Base-by-base conservation (phyloP, 2,113 vertebrate genomes). In the Ondatra zibethicus region DNA sequence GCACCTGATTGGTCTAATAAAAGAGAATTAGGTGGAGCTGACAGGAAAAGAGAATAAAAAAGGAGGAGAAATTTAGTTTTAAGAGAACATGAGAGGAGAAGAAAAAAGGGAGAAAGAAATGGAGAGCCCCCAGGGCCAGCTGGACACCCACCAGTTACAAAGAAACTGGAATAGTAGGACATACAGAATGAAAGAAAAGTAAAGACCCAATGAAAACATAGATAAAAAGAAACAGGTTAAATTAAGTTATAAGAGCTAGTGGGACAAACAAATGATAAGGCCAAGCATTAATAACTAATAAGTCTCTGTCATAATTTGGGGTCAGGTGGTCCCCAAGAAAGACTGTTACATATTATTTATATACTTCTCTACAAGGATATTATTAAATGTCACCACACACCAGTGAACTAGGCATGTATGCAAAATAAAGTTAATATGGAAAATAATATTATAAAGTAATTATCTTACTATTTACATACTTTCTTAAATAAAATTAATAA, bases 381-480 rank as follows among this genome's bases (percentile, higher is more conserved):
- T 87, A 63, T 86, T 87, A 97, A 93, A 82, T 29, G 50, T 90
- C 9, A 91, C 13, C 10, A 92, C 5, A 92, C 16, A 39, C 27
- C 81, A 23, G 5, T 72, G 14, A 80, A 70, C 77, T 39, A 63
- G 5, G 39, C 4, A 66, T 45, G 11, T 23, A 52, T 13, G n/a
- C 61, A 89, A 96, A 93, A 75, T 82, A 68, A 97, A 89, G n/a
- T 47, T 78, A 85, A 88, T 87, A 75, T 85, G 27, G 31, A 93
- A 93, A 96, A 90, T 90, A 93, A 92, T 52, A 68, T 76, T 84
- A 1, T 45, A 11, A 5, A 14, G 6, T 7, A 82, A n/a, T 52
- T 92, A 61, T 92, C 11, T 29, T 89, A 45, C 78, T 93, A 5
- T 6, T 84, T 93, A 78, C 14, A 55, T 82, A 76, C 39, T 80